These are phyloP conservation scores for Glyphotaelius pellucidus DNA, from an alignment of 2,888 invertebrate genomes.

Conservation along the genomic window DNA sequence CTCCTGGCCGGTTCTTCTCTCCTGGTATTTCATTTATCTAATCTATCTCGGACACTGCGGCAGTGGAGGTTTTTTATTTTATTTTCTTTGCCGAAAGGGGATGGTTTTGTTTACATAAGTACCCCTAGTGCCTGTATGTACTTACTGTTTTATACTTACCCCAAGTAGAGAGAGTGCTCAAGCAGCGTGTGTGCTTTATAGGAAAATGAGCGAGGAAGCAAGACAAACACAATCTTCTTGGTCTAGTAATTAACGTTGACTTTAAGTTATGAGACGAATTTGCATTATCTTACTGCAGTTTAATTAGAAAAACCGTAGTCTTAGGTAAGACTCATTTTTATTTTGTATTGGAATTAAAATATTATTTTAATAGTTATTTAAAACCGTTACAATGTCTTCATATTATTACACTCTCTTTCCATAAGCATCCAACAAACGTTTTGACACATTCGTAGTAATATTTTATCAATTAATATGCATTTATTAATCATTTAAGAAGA, in stretches of 20 bases:
- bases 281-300: not conserved
- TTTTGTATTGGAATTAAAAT: too few relatives aligned
- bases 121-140: not conserved
- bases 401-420: too few relatives aligned
- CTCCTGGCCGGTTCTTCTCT: not conserved
- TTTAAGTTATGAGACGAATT: not conserved
- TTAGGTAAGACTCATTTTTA: too few relatives aligned
- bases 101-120: slow-evolving; percentile 31
- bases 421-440: too few relatives aligned
- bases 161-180: not conserved
- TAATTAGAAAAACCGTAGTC: not conserved
- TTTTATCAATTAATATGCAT: too few relatives aligned
- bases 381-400: too few relatives aligned
- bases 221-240: not conserved
- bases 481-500: too few relatives aligned
- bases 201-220: not conserved
- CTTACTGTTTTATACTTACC: not conserved
- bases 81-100: not conserved
- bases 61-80: not conserved
- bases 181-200: slow-evolving; percentile 15
- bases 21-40: not conserved
- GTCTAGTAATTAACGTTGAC: not conserved
- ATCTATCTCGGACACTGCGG: slow-evolving; percentile 20
- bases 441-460: too few relatives aligned
- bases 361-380: too few relatives aligned